These are phyloP conservation scores for Patella pellucida DNA, from an alignment of 2,888 invertebrate species.

Conservation along the genomic window DNA sequence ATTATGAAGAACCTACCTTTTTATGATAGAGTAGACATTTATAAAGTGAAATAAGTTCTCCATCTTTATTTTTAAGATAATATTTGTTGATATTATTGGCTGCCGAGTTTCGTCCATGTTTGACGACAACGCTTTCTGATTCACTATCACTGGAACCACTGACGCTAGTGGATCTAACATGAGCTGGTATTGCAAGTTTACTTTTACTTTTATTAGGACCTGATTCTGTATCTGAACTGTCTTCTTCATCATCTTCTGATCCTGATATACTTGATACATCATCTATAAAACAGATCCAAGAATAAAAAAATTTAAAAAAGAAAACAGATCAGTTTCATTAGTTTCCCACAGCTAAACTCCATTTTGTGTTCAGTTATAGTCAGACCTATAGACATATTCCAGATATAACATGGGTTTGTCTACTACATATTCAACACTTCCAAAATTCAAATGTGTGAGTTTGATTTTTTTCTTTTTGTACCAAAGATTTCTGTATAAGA, in stretches of 20 bases:
- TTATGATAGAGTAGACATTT: slow-evolving; percentile 81
- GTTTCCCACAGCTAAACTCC: no score
- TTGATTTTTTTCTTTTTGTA: no score
- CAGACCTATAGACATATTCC: no score
- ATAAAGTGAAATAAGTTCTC: slow-evolving; percentile 82
- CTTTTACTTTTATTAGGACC: slow-evolving; percentile 18
- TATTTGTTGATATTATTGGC: slow-evolving; percentile 76
- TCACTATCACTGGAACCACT: slow-evolving; percentile 51
- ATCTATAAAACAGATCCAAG: slow-evolving; percentile 69
- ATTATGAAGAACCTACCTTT: slow-evolving; percentile 67
- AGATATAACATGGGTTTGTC: no score
- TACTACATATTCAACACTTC: no score
- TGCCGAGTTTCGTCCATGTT: slow-evolving; percentile 44
- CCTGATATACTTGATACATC: slow-evolving; percentile 80
- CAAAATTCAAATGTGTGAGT: no score
- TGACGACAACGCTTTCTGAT: slow-evolving; percentile 33
- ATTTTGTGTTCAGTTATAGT: no score
- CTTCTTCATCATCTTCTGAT: slow-evolving; percentile 72
- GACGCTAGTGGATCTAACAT: slow-evolving; percentile 22
- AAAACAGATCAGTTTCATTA: no score
- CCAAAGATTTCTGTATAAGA: no score
- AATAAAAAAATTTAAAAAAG: neutral
- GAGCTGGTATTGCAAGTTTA: slow-evolving; percentile 36
- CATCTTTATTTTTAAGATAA: slow-evolving; percentile 80
- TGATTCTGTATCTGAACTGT: slow-evolving; percentile 38